These are phyloP conservation scores for Ciconia boyciana DNA, from an alignment of 2,113 vertebrate genomes.

Conservation along the genomic window DNA sequence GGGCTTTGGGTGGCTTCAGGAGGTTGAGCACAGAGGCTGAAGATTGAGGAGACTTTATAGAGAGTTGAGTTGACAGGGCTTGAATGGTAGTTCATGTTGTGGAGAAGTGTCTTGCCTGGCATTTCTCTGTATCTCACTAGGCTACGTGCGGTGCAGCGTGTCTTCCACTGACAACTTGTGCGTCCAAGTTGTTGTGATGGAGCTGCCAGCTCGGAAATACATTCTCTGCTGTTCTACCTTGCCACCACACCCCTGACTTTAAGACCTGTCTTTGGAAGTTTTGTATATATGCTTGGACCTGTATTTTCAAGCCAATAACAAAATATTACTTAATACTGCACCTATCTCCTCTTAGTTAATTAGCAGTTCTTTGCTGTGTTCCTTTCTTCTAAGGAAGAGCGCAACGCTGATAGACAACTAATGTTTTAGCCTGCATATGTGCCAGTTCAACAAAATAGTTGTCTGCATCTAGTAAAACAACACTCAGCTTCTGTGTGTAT, in stretches of 20 bases:
- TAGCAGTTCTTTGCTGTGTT: neutral
- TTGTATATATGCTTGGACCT: neutral
- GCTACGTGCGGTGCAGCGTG: neutral
- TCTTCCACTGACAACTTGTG: neutral
- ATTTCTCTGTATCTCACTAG: rapidly evolving
- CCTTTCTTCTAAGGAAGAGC: neutral
- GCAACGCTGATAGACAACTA: neutral
- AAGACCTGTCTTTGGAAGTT: neutral
- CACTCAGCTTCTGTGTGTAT: neutral
- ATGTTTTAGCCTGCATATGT: neutral
- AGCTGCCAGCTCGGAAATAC: neutral
- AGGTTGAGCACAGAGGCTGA: neutral
- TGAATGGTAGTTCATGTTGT: neutral
- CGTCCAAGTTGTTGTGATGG: neutral
- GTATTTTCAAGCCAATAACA: neutral
- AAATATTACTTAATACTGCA: neutral
- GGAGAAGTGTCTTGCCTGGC: neutral
- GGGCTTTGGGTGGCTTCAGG: neutral
- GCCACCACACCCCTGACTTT: neutral
- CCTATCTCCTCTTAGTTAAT: neutral
- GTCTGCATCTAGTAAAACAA: neutral
- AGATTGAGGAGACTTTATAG: neutral
- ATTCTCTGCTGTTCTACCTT: neutral
- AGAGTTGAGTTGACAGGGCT: neutral
- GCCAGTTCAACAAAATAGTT: neutral